Evolutionary conservation across 2,797 vertebrate genomes (phyloP).

Genomic region (Phalanger gymnotis): DNA sequence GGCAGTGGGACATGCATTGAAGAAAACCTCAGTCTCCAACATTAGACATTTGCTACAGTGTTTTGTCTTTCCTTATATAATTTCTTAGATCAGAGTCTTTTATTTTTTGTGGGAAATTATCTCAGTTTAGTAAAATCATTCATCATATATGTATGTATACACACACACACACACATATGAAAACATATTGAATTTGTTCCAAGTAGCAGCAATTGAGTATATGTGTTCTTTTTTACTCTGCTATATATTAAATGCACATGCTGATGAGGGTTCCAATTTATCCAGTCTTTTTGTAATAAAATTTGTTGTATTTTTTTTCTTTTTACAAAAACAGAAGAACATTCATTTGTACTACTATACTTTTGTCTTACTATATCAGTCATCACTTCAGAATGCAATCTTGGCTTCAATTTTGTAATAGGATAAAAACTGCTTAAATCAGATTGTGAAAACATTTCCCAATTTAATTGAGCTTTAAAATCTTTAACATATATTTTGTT

Average conservation of each 20-base stretch:
- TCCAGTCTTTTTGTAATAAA: conserved; percentile 38
- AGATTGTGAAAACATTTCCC: conserved; percentile 38
- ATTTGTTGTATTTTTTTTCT: conserved; percentile 68
- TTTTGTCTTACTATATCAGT: conserved; percentile 61
- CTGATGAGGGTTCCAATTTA: conserved; percentile 47
- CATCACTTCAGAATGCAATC: conserved; percentile 5
- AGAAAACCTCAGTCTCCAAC: background rate
- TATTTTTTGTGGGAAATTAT: conserved; percentile 71
- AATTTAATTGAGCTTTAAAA: conserved; percentile 44
- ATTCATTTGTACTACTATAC: conserved; percentile 60
- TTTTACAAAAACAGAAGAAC: conserved; percentile 44
- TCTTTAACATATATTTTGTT: conserved; percentile 3
- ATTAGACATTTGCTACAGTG: fast-evolving
- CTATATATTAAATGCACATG: conserved; percentile 59
- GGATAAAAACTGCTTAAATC: conserved; percentile 32
- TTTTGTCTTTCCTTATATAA: conserved; percentile 32
- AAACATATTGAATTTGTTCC: conserved; percentile 41
- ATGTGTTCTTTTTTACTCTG: conserved; percentile 41
- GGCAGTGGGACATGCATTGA: conserved; percentile 44
- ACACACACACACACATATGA: background rate
- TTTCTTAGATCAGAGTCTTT: conserved; percentile 46
- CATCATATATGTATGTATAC: background rate
- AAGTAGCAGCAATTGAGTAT: conserved; percentile 36
- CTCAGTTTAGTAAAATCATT: conserved; percentile 47
- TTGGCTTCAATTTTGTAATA: conserved; percentile 52